These are phyloP conservation scores for Paelopatides confundens DNA, from an alignment of 53 echinoderm and acorn worm species.

Conservation along the genomic window DNA sequence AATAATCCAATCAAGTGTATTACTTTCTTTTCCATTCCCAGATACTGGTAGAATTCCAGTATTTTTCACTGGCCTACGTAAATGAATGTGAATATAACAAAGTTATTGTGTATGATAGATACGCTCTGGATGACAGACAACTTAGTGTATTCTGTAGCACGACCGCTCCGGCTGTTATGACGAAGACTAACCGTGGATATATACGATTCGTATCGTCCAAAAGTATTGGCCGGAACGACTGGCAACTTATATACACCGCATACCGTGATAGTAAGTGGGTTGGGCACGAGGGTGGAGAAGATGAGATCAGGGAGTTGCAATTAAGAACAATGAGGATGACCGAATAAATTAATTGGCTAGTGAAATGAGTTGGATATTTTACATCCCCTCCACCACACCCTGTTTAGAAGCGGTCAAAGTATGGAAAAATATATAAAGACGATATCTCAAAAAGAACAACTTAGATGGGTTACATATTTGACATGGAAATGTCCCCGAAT, in stretches of 20 bases:
- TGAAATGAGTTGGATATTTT: too few relatives aligned
- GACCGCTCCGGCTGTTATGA: conserved; percentile 82
- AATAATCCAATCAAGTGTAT: not conserved
- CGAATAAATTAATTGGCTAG: too few relatives aligned
- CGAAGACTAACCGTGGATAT: conserved; percentile 77
- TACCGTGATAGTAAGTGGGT: conserved; percentile 88
- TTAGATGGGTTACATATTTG: too few relatives aligned
- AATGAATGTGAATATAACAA: conserved; percentile 81
- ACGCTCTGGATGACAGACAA: conserved; percentile 44
- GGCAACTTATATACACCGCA: conserved; percentile 80
- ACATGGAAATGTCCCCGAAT: too few relatives aligned
- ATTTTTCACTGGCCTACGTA: conserved; percentile 62
- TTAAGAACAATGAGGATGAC: too few relatives aligned
- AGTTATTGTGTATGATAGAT: conserved; percentile 78
- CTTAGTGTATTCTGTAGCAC: conserved; percentile 82
- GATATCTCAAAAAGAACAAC: too few relatives aligned
- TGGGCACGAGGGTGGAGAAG: too few relatives aligned
- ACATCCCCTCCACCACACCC: too few relatives aligned
- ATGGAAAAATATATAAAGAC: too few relatives aligned
- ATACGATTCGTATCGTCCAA: conserved; percentile 67
- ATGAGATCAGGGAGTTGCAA: too few relatives aligned
- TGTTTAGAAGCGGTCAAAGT: too few relatives aligned
- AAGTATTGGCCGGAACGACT: conserved; percentile 52
- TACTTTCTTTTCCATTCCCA: not conserved
- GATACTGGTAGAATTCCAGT: conserved; percentile 78